Percentiles rank a stretch among this genome's conserved stretches.
These are phyloP conservation scores for Steinernema khuongi DNA, from an alignment of 1,140 invertebrate species.

Conservation along the genomic window DNA sequence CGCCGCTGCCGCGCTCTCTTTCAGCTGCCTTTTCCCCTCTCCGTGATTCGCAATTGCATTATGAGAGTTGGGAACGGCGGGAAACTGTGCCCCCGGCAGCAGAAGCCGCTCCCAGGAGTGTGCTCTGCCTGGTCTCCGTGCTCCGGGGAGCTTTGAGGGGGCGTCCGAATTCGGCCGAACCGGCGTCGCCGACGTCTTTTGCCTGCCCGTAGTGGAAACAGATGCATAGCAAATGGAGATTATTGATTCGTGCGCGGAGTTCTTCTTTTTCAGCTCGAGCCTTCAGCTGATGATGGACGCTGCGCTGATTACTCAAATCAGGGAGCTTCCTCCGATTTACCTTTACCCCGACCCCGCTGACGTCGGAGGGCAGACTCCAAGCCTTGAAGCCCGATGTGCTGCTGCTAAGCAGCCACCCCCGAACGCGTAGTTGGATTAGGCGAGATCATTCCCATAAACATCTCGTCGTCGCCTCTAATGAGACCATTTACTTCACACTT, in stretches of 20 bases:
- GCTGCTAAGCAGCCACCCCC: too few species aligned
- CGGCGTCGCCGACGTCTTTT: conserved; percentile 2
- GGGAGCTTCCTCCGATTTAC: neutral
- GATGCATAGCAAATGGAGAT: conserved; percentile 15
- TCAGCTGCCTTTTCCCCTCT: neutral
- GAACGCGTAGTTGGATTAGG: conserved; percentile 10
- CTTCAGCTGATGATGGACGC: neutral
- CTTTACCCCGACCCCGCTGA: too few species aligned
- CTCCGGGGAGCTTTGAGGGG: neutral
- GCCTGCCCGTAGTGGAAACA: conserved; percentile 6
- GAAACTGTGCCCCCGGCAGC: too few species aligned
- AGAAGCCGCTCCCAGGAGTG: too few species aligned
- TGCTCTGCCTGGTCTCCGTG: too few species aligned
- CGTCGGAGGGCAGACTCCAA: too few species aligned
- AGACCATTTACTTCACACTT: conserved; percentile 17
- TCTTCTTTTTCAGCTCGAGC: neutral
- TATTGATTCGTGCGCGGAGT: neutral
- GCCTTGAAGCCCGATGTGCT: too few species aligned
- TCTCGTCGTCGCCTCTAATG: conserved; percentile 14
- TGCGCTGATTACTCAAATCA: neutral
- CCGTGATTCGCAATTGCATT: conserved; percentile 3
- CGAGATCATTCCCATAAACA: conserved; percentile 16
- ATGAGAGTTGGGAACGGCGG: neutral
- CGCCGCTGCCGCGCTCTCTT: neutral
- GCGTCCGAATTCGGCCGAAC: neutral